Conservation (phyloP, 1,140 invertebrate genomes). For the Cydia splendana region DNA sequence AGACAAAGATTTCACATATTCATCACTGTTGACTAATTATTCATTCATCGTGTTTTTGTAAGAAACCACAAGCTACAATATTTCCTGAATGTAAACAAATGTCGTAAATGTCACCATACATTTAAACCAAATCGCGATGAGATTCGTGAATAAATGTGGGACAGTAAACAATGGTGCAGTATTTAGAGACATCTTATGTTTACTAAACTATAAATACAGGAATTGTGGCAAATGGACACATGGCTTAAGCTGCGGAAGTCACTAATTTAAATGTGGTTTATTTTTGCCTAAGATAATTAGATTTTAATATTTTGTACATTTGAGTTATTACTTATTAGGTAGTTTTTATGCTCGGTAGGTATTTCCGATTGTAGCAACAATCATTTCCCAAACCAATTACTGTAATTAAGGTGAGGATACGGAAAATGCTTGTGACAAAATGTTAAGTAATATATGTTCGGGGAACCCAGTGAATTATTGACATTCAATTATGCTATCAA, state of each 20-base stretch:
- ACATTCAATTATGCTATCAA: not conserved
- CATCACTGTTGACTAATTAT: too few relatives aligned
- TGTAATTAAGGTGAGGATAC: too few relatives aligned
- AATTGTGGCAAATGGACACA: not conserved
- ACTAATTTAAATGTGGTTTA: not conserved
- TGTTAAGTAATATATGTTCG: not conserved
- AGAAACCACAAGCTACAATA: not conserved
- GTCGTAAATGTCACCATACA: not conserved
- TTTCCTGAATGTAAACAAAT: slow-evolving; percentile 5
- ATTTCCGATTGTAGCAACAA: too few relatives aligned
- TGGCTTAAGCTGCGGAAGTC: not conserved
- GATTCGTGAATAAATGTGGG: not conserved
- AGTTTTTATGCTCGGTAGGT: too few relatives aligned
- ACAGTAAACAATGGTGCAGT: not conserved
- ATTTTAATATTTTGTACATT: not conserved
- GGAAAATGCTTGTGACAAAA: not conserved
- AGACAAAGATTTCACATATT: too few relatives aligned
- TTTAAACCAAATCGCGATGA: not conserved
- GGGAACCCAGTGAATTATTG: not conserved
- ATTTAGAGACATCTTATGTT: not conserved
- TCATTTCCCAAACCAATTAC: too few relatives aligned
- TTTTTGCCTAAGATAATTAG: not conserved
- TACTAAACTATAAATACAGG: not conserved
- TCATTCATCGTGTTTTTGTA: not conserved
- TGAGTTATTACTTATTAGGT: not conserved